Conservation (phyloP, 1,140 invertebrate species). For the Drosophila asahinai region DNA sequence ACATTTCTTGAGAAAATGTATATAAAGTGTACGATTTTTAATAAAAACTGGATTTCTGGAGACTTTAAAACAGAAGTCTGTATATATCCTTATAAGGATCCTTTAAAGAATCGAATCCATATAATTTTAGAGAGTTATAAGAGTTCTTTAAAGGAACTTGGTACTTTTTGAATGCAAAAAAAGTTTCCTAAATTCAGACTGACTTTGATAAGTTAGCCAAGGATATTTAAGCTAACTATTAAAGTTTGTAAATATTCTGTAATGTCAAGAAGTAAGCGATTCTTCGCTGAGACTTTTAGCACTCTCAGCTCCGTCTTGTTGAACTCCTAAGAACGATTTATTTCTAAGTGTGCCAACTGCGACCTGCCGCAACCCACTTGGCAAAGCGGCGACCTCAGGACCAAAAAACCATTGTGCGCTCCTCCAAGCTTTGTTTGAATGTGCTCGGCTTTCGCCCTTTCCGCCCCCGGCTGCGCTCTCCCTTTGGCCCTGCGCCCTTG, state of each 20-base stretch:
- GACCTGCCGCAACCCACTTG: conserved; percentile 33
- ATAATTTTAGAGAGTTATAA: neutral
- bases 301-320: conserved; percentile 5
- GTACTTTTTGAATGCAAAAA: too few species aligned
- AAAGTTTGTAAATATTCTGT: neutral
- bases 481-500: conserved; percentile 9
- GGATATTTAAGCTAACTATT: neutral
- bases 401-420: conserved; percentile 69
- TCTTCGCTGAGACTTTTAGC: conserved; percentile 8
- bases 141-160: neutral
- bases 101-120: too few species aligned
- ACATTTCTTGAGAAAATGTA: neutral
- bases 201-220: neutral
- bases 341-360: conserved; percentile 37
- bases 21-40: too few species aligned
- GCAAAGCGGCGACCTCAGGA: conserved; percentile 56
- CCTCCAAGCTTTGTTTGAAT: conserved; percentile 69
- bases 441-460: conserved; percentile 48
- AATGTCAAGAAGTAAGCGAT: neutral
- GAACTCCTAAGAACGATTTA: conserved; percentile 22
- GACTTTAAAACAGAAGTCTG: too few species aligned
- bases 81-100: too few species aligned
- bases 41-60: too few species aligned
- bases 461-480: conserved; percentile 10
- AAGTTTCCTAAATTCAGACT: neutral